Base-by-base conservation (phyloP, 2,888 invertebrate genomes). In the Orthonychiurus folsomi region DNA sequence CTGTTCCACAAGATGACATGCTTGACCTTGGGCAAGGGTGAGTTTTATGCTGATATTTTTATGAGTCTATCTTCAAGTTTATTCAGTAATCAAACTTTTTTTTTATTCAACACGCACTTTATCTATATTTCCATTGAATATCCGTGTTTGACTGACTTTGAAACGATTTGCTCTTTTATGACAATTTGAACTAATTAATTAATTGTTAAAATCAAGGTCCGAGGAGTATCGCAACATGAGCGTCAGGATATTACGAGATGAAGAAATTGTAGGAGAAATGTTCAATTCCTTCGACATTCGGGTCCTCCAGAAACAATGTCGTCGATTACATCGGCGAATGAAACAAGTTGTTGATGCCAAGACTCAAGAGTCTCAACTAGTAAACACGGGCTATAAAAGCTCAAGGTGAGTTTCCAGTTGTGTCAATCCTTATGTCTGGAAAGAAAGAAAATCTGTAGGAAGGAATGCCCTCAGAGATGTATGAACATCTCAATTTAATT, bases 261-360 rank as follows among this genome's bases (percentile, higher is more conserved):
- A 77, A 55, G 79, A 79, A 54, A 68, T 73, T 2, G 74, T 84
- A 62, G 84, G 84, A 1, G 72, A 75, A 61, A 75, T 83, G 66
- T 78, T 79, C 27, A 75, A 74, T 54, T 84, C 85, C 83, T 76
- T 86, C 64, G 78, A 85, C 73, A 84, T 83, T 74, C 80, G 79
- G 54, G 77, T 77, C 73, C 77, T 85, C 73, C 82, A 82, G 76
- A 77, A 77, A 64, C 79, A 81, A 72, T 86, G 86, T 74, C 76
- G 76, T 60, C 68, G 74, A 54, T 76, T 77, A 53, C 81, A 82
- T 67, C 69, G 73, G 15, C 72, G 73, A 54, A 69, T 76, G 62
- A 73, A 73, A 59, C 57, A 65, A 56, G 54, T 50, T 15, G 52
- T 55, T 27, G 50, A 18, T 54, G 47, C 23, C 9, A 48, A 60